Evolutionary conservation across 2,888 invertebrate genomes (phyloP).

Genomic region (Polymixis lichenea): DNA sequence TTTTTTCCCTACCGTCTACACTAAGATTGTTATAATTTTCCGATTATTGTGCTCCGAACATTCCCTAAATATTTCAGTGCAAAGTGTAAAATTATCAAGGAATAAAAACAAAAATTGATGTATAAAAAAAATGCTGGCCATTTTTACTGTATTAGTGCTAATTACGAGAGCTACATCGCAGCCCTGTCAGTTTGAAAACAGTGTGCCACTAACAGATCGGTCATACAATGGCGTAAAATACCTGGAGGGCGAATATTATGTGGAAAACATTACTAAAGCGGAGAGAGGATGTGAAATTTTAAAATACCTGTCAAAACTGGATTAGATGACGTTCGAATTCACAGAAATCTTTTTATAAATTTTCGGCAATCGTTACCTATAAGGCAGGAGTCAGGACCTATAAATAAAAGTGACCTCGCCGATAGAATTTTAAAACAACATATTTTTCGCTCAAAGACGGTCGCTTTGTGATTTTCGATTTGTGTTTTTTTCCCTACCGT

Average conservation of each 20-base stretch:
- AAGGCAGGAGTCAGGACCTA: not conserved
- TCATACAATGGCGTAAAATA: constrained; percentile 70
- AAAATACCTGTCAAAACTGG: too few relatives aligned
- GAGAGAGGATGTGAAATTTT: constrained; percentile 76
- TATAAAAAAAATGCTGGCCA: constrained; percentile 26
- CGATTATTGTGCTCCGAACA: not conserved
- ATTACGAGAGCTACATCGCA: constrained; percentile 40
- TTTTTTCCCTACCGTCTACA: not conserved
- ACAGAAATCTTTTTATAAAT: not conserved
- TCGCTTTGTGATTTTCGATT: not conserved
- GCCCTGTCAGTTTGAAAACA: constrained; percentile 47
- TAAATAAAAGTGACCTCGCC: constrained; percentile 8
- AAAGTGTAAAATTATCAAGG: constrained; percentile 14
- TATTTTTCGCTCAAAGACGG: not conserved
- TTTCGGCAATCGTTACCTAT: not conserved
- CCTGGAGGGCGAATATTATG: constrained; percentile 71
- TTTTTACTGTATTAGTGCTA: constrained; percentile 37
- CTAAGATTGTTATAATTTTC: constrained; percentile 8
- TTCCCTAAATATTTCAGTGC: not conserved
- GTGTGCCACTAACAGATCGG: constrained; percentile 31
- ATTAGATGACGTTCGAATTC: not conserved
- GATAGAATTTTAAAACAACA: not conserved
- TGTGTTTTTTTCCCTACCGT: too few relatives aligned
- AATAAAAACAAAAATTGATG: not conserved
- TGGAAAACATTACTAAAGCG: constrained; percentile 63